Base-by-base conservation (phyloP, 2,888 invertebrate genomes). In the Dolichopus griseipennis region DNA sequence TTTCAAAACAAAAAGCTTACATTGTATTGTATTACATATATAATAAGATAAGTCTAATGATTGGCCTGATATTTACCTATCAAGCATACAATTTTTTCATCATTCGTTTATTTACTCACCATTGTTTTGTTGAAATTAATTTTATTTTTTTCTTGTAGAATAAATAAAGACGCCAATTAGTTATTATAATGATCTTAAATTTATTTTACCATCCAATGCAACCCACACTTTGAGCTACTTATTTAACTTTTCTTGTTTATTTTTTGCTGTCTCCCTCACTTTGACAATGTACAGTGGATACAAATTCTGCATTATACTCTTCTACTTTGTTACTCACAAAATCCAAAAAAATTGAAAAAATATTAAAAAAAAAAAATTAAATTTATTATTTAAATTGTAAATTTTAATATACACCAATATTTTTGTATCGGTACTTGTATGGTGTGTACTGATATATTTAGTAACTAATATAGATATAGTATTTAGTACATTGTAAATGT, bases 221-320 rank as follows among this genome's bases (percentile, higher is more conserved):
- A 52, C 52, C 52, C 52, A 52, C 52, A 52, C 52, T 52, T 52
- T 52, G 52, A 18, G 52, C 52, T 52, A 52, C 52, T 52, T 52
- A 18, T 52, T 52, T 52, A 18, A 2, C 5, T 27, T 27, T 27
- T 27, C 5, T 27, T 27, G 2, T 52, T 52, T 3, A 6, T 18
- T 15, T 12, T 18, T 52, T 27, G 27, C 5, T 27, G 27, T 27
- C 27, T 27, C 27, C 27, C 27, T 27, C 27, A 27, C 27, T 27
- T 27, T 27, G n/a, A n/a, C n/a, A n/a, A n/a, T 27, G 5, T n/a
- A n/a, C n/a, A n/a, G n/a, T n/a, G n/a, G n/a, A n/a, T 27, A 27
- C 27, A 27, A n/a, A 27, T 27, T 27, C 27, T 4, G 27, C 5
- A 27, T 27, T 27, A 27, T 27, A 27, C 2, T 27, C 27, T 5